These are phyloP conservation scores for Forpus xanthops DNA, from an alignment of 2,797 vertebrate genomes.

Conservation along the genomic window DNA sequence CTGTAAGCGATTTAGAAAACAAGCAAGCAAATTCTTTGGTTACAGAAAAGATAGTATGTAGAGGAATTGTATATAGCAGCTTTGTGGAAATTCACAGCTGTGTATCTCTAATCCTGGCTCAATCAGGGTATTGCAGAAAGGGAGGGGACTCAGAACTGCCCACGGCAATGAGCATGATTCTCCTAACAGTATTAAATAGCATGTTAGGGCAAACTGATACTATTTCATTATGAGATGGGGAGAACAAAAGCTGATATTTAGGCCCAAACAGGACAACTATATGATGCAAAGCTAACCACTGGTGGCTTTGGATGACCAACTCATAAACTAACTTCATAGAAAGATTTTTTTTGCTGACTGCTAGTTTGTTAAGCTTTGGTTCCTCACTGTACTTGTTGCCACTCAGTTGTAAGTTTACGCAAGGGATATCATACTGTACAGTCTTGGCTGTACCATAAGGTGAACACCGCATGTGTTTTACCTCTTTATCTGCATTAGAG, in stretches of 20 bases:
- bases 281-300: background rate
- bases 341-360: too few species aligned
- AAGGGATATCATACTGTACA: background rate
- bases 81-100: background rate
- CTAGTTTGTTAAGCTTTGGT: background rate
- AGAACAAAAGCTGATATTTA: background rate
- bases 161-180: background rate
- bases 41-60: background rate
- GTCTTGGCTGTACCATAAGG: too few species aligned
- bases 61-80: background rate
- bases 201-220: background rate
- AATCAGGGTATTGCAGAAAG: background rate
- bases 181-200: background rate
- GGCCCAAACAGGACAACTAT: too few species aligned
- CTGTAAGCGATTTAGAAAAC: background rate
- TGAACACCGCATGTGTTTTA: background rate
- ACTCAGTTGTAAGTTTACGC: background rate
- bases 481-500: background rate
- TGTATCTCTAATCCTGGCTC: background rate
- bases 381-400: background rate
- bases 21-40: background rate
- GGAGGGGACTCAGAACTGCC: background rate
- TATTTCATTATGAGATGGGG: fast-evolving
- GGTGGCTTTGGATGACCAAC: background rate
- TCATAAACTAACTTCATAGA: background rate